A percentile compares a stretch with the other conserved stretches of the same genome.
phyloP scores from a whole-genome alignment of 2,888 invertebrate genomes.

The Psylliodes chrysocephalus region DNA sequence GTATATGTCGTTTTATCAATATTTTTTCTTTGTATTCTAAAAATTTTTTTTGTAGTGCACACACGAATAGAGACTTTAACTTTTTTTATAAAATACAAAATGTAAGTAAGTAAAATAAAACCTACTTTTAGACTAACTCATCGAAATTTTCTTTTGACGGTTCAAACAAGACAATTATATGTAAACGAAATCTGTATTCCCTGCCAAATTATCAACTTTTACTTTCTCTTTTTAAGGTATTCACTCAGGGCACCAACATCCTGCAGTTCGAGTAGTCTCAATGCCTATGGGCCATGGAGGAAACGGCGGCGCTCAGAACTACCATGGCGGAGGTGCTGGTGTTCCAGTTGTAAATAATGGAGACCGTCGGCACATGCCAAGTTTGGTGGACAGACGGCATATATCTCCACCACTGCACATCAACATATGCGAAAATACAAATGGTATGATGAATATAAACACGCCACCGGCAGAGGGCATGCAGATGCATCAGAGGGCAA shows the following conservation, averaged over 20 bases:
- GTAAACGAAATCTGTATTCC: too few species aligned
- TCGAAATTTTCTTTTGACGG: too few species aligned
- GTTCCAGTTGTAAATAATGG: slow-evolving; percentile 48
- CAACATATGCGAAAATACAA: slow-evolving; percentile 66
- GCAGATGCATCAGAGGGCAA: slow-evolving; percentile 57
- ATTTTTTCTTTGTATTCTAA: too few species aligned
- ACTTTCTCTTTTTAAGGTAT: not conserved
- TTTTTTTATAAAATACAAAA: too few species aligned
- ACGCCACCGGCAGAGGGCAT: slow-evolving; percentile 55
- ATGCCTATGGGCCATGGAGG: slow-evolving; percentile 42
- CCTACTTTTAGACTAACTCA: too few species aligned
- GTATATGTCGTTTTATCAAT: too few species aligned
- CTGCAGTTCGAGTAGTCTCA: slow-evolving; percentile 26
- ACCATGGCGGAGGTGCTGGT: slow-evolving; percentile 37
- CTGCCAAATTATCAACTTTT: too few species aligned
- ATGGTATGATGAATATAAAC: slow-evolving; percentile 51
- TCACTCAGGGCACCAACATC: slow-evolving; percentile 44
- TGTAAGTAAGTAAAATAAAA: too few species aligned
- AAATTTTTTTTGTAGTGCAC: too few species aligned
- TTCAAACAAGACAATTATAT: too few species aligned
- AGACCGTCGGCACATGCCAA: slow-evolving; percentile 56
- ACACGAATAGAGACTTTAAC: too few species aligned
- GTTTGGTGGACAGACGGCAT: slow-evolving; percentile 59
- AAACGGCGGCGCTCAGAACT: slow-evolving; percentile 42
- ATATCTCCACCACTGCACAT: slow-evolving; percentile 69